Evolutionary conservation across 2,797 vertebrate genomes (phyloP), one percentile per base, ranked within the genome.

Genomic region (Hypotaenidia okinawae): DNA sequence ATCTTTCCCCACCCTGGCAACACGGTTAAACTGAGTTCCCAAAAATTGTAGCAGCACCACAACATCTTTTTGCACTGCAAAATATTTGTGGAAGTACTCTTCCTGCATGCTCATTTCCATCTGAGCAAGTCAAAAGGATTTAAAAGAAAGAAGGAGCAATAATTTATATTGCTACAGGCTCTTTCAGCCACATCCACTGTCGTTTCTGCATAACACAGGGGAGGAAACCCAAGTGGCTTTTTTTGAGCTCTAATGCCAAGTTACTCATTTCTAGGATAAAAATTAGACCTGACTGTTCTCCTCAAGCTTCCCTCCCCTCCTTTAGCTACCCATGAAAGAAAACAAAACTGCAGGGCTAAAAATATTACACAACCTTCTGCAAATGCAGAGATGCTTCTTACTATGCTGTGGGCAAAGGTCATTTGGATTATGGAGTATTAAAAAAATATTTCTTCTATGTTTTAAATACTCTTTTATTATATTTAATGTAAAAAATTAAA

Each of bases 211-310:
- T 47, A 47, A 57, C 22, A 75, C 18, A 51, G 28, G 41, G 25
- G 13, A 95, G 62, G 47, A 93, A 91, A 91, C 22, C 13, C 47
- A 86, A 81, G 63, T 13, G 17, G 33, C 32, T 73, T 83, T 66
- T 93, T 77, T 62, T 63, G 35, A 90, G 41, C 57, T 87, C 33
- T 75, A 52, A 67, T 35, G 77, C 54, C 37, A 83, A 43, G 62
- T 95, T 80, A 79, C 64, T 69, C 12, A 72, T 59, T 90, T 90
- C 63, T 51, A 6, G 33, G 80, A 93, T 33, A 89, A 89, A 95
- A 94, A 90, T 77, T 51, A 93, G 49, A 89, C 61, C 30, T 74
- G 73, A 84, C 62, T 92, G 24, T n/a, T 91, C 74, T 93, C 52
- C 76, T 89, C 54, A 67, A 68, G 43, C 32, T 58, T 84, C 52